Base-by-base conservation (phyloP, 2,797 vertebrate species). In the Phaenicophaeus curvirostris region DNA sequence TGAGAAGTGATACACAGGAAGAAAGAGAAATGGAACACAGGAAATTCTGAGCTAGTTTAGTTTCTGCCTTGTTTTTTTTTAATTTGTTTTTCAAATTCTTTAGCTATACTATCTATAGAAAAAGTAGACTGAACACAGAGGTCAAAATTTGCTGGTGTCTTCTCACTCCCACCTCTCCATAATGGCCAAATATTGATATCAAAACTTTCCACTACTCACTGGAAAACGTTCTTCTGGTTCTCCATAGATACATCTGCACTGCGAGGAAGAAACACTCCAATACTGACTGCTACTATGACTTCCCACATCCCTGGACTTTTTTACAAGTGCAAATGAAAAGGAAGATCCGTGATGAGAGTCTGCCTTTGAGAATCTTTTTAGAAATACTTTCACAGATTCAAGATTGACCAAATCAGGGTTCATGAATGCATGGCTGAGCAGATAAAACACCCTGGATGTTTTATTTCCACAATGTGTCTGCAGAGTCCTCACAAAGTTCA, bases 291-390 rank as follows among this genome's bases (percentile, higher is more conserved):
- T 54, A 44, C 23, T n/a, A 81, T 35, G 13, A 31, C 33, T 63
- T 0, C 35, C 9, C 9, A 5, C 1, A 1, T 54, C 13, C 9
- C 8, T 54, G 31, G 12, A 50, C 9, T 20, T 30, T 61, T 62
- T 57, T 80, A 54, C 4, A 16, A 54, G n/a, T 39, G 28, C 5
- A 67, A 76, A 62, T 42, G 3, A 24, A 63, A 54, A 39, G 7
- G 11, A 68, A n/a, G 7, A 9, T 59, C 69, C 18, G 14, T 25
- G 11, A 65, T 33, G 9, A 42, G 42, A 42, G 39, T 39, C 39
- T 39, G 39, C 9, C 13, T 39, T 39, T 39, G 39, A 42, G 16
- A 42, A 31, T 1, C 8, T 19, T 79, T 21, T 28, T 6, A 78
- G 30, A 68, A 71, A 28, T 74, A 51, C 13, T 66, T 78, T 35